Evolutionary conservation across 2,113 vertebrate species (phyloP).

Genomic region (Cichladusa arquata): DNA sequence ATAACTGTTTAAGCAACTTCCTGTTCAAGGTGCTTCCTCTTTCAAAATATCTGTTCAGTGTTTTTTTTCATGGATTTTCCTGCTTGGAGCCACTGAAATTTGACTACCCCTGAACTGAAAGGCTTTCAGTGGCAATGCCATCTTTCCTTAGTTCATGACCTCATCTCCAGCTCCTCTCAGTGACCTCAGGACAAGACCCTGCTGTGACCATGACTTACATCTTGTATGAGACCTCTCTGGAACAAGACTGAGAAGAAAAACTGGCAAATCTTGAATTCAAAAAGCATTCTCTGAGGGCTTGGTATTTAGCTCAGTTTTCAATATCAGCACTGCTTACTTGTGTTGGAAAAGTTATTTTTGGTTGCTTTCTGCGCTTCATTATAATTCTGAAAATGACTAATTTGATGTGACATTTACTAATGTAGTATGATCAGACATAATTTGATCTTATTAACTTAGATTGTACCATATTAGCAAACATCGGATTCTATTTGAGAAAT

Average conservation of each 20-base stretch:
- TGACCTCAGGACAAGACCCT: neutral
- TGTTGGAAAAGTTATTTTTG: conserved; percentile 68
- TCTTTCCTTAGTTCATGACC: neutral
- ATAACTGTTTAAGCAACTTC: neutral
- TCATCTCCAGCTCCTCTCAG: neutral
- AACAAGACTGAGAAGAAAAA: neutral
- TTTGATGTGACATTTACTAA: conserved; percentile 74
- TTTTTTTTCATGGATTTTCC: neutral
- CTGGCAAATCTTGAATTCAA: neutral
- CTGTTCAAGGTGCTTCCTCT: neutral
- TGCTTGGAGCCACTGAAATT: neutral
- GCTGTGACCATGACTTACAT: neutral
- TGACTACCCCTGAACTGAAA: neutral
- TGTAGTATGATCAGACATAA: conserved; percentile 73
- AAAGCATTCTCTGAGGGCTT: neutral
- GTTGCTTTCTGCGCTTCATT: conserved; percentile 58
- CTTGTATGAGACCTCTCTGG: neutral
- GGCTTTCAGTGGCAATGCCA: neutral
- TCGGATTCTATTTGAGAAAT: conserved; percentile 68
- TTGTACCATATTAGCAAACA: conserved; percentile 70
- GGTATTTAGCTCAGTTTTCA: neutral
- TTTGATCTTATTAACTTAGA: conserved; percentile 75
- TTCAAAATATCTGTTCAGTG: neutral
- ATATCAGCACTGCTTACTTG: conserved; percentile 46
- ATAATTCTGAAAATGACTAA: conserved; percentile 66